Evolutionary conservation across 2,113 vertebrate species (phyloP).

Genomic region (Charina bottae): DNA sequence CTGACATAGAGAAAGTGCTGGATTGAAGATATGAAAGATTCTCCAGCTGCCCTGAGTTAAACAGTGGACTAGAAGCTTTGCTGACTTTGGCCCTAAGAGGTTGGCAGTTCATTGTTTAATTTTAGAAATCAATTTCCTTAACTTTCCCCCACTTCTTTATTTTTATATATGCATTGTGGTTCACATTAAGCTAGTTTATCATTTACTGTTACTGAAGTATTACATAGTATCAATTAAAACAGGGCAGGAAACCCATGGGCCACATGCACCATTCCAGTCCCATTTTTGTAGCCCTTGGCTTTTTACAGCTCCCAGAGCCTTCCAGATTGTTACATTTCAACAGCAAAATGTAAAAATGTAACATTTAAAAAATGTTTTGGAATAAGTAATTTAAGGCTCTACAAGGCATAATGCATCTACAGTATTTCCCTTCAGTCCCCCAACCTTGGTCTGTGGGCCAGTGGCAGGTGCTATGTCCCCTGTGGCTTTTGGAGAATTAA

Average conservation of each 20-base stretch:
- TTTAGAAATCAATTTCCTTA: not conserved
- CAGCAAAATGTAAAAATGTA: not conserved
- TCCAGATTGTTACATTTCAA: not conserved
- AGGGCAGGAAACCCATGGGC: not conserved
- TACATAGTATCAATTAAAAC: not conserved
- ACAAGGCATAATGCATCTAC: not conserved
- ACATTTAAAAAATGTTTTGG: not conserved
- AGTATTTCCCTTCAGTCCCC: not conserved
- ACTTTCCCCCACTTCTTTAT: not conserved
- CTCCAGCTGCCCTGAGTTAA: not conserved
- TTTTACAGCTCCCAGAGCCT: not conserved
- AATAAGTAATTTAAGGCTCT: not conserved
- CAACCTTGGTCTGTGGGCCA: too few relatives aligned
- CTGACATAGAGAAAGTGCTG: not conserved
- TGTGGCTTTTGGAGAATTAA: too few relatives aligned
- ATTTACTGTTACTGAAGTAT: not conserved
- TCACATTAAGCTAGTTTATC: not conserved
- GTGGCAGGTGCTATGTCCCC: too few relatives aligned
- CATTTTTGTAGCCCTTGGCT: not conserved
- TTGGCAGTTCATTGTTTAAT: not conserved
- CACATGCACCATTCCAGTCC: not conserved
- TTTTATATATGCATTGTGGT: not conserved
- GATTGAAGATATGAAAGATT: not conserved
- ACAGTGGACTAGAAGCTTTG: not conserved
- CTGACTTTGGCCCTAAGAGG: not conserved